A percentile compares a stretch with the other conserved stretches of the same genome.
These are phyloP conservation scores for Baccha elongata DNA, from an alignment of 2,888 invertebrate species.

Conservation along the genomic window DNA sequence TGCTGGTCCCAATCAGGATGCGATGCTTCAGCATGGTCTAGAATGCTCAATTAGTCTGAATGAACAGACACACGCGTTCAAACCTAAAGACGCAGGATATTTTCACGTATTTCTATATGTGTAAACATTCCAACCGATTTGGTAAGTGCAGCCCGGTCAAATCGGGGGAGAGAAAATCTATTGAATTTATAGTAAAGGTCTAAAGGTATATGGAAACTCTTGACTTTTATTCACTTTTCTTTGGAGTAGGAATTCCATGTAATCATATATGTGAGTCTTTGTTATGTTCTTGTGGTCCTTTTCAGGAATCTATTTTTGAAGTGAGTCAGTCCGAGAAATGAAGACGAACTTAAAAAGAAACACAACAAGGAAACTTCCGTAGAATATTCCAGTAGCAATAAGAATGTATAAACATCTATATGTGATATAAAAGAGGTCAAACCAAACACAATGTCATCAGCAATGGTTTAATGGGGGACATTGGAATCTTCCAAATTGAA, in stretches of 20 bases:
- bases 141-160: constrained; percentile 39
- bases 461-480: constrained; percentile 2
- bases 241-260: constrained; percentile 28
- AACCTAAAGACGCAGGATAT: constrained; percentile 38
- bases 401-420: no score
- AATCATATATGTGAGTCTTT: constrained; percentile 64
- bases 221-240: constrained; percentile 50
- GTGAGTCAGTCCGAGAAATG: constrained; percentile 1
- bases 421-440: constrained; percentile 10
- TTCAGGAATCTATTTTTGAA: constrained; percentile 14
- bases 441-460: constrained; percentile 12
- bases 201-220: constrained; percentile 31
- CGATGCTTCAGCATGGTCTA: constrained; percentile 61
- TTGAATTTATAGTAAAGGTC: constrained; percentile 20
- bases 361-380: constrained; percentile 33
- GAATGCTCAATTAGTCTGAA: constrained; percentile 68
- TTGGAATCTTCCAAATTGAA: constrained; percentile 56
- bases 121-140: constrained; percentile 53
- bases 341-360: constrained; percentile 19
- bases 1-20: constrained; percentile 62
- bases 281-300: constrained; percentile 45
- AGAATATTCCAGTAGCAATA: constrained; percentile 20
- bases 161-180: constrained; percentile 38
- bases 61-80: background rate
- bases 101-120: constrained; percentile 45